Base-by-base conservation (phyloP, 2,113 vertebrate species). In the Trichomycterus rosablanca region DNA sequence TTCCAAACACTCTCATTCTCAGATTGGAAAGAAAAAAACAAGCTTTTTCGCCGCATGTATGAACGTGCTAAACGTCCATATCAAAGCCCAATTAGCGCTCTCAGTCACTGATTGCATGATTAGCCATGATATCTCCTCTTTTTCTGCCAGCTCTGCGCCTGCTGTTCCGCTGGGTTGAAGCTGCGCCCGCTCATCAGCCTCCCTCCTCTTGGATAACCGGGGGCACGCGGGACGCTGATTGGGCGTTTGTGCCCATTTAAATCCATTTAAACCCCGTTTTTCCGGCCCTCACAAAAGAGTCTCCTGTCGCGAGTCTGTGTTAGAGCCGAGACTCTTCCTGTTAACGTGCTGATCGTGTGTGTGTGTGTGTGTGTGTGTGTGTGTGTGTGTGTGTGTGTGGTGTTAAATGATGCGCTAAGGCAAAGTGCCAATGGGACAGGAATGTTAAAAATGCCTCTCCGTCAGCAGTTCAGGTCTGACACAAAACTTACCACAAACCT, bases 261-360 rank as follows among this genome's bases (percentile, higher is more conserved):
- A 50, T 48, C 66, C 66, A 66, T 69, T 73, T 58, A 70, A 73
- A 52, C 60, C 52, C 58, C 46, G 53, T 44, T 67, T 67, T n/a
- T 63, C 20, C 49, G 50, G 37, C 5, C 9, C 9, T 23, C 37
- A 69, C 67, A 66, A 70, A 62, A 54, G 57, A 20, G 15, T 15
- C 7, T 2, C 42, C 22, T 53, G 37, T 53, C 26, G 56, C 11
- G 11, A 10, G 26, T 18, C 23, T n/a, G 64, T 40, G 62, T 57
- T 48, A 37, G 22, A 55, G 30, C 22, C 35, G 16, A 54, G 30
- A 18, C 30, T 28, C 59, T 59, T 54, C 70, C 64, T 58, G 58
- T 42, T 37, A 37, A 6, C 30, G 48, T 11, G n/a, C 54, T 43
- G 35, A 43, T 48, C 30, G 46, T 5, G 26, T 37, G 40, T 39